These are phyloP conservation scores for Aricia artaxerxes DNA, from an alignment of 2,888 invertebrate genomes.

Conservation along the genomic window DNA sequence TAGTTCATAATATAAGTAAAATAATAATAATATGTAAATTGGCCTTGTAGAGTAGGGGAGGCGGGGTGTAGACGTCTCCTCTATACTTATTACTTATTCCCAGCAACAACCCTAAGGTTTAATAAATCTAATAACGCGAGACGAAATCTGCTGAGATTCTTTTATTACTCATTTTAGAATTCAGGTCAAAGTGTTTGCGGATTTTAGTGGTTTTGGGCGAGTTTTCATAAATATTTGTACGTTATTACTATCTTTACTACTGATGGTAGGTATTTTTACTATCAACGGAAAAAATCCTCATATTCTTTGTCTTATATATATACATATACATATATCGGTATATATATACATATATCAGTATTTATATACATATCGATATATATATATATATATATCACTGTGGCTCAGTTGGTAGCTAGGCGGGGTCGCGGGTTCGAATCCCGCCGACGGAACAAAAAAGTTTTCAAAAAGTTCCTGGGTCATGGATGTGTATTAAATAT, in stretches of 20 bases:
- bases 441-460: too few species aligned
- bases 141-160: constrained; percentile 12
- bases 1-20: background rate
- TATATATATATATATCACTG: too few species aligned
- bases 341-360: too few species aligned
- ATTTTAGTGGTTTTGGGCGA: background rate
- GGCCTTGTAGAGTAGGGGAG: background rate
- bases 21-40: background rate
- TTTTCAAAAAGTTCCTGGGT: too few species aligned
- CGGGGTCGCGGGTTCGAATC: too few species aligned
- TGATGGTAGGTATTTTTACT: background rate
- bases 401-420: too few species aligned
- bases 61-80: background rate
- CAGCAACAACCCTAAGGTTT: background rate
- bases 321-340: too few species aligned
- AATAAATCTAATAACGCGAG: constrained; percentile 17
- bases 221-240: background rate
- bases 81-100: constrained; percentile 8
- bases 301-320: too few species aligned
- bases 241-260: background rate
- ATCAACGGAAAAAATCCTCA: too few species aligned
- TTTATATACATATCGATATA: too few species aligned
- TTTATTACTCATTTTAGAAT: constrained; percentile 6
- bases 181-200: background rate
- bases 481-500: too few species aligned